Evolutionary conservation across 2,113 vertebrate genomes (phyloP).

Genomic region (Cromileptes altivelis): DNA sequence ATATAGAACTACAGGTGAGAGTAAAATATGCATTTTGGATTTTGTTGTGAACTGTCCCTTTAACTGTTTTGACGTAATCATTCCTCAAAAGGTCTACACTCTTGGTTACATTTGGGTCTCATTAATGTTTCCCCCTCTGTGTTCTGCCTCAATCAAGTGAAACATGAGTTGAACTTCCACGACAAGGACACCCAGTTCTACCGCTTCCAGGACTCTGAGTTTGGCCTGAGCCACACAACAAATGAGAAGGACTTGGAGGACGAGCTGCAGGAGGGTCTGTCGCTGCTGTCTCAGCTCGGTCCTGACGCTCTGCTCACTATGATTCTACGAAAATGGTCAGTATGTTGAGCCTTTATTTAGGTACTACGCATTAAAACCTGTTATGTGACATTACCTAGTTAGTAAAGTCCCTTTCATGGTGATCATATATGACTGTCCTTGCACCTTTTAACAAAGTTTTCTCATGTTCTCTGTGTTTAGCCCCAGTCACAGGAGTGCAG

Average conservation of each 20-base stretch:
- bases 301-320: conserved; percentile 93
- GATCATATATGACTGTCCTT: not conserved
- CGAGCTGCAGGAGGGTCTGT: conserved; percentile 91
- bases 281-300: conserved; percentile 91
- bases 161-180: conserved; percentile 93
- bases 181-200: conserved; percentile 96
- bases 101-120: not conserved
- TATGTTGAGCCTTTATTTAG: not conserved
- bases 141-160: conserved; percentile 83
- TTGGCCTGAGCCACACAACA: conserved; percentile 67
- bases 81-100: no score
- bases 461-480: conserved; percentile 69
- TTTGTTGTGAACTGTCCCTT: no score
- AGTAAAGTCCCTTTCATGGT: not conserved
- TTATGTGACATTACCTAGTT: not conserved
- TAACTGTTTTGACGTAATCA: no score
- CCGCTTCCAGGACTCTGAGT: conserved; percentile 88
- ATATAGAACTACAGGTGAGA: no score
- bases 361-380: not conserved
- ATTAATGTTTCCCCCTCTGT: not conserved
- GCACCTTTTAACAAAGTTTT: no score
- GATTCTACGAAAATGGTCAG: conserved; percentile 94
- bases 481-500: conserved; percentile 91
- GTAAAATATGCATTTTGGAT: no score
- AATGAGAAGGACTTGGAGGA: conserved; percentile 87